Percentiles rank a stretch among this genome's conserved stretches.
Conservation (phyloP, 2,888 invertebrate species). For the Nebria salina region DNA sequence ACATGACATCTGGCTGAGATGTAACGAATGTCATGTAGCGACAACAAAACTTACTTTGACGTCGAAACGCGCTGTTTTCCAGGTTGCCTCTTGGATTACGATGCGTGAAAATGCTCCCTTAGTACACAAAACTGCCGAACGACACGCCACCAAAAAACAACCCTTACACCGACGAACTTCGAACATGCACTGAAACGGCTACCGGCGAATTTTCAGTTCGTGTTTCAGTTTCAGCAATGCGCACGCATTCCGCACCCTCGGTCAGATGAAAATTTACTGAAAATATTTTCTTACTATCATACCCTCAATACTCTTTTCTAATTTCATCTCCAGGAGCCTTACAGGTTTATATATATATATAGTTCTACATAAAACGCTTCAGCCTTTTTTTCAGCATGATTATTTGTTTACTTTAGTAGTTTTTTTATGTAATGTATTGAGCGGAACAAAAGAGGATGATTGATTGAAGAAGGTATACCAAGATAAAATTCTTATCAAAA, state of each 20-base stretch:
- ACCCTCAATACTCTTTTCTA: too few species aligned
- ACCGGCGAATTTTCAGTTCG: slow-evolving; percentile 14
- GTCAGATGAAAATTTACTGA: neutral
- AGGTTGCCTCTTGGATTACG: neutral
- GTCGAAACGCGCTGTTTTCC: neutral
- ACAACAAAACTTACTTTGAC: slow-evolving; percentile 14
- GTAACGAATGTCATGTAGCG: neutral
- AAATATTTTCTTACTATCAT: slow-evolving; percentile 32
- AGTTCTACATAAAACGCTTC: too few species aligned
- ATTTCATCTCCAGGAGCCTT: too few species aligned
- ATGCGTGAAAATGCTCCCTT: slow-evolving; percentile 14
- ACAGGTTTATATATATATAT: too few species aligned
- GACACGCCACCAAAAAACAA: slow-evolving; percentile 28
- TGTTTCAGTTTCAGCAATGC: slow-evolving; percentile 15
- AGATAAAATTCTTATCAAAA: too few species aligned
- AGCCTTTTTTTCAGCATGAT: too few species aligned
- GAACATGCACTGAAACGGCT: slow-evolving; percentile 40
- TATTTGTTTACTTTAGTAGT: too few species aligned
- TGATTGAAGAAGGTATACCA: too few species aligned
- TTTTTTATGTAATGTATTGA: too few species aligned
- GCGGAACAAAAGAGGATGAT: too few species aligned
- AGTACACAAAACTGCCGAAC: slow-evolving; percentile 4
- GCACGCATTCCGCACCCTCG: neutral
- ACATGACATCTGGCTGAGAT: neutral
- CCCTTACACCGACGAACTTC: slow-evolving; percentile 31